Base-by-base conservation (phyloP, 2,113 vertebrate genomes). In the Turdus rufiventris region DNA sequence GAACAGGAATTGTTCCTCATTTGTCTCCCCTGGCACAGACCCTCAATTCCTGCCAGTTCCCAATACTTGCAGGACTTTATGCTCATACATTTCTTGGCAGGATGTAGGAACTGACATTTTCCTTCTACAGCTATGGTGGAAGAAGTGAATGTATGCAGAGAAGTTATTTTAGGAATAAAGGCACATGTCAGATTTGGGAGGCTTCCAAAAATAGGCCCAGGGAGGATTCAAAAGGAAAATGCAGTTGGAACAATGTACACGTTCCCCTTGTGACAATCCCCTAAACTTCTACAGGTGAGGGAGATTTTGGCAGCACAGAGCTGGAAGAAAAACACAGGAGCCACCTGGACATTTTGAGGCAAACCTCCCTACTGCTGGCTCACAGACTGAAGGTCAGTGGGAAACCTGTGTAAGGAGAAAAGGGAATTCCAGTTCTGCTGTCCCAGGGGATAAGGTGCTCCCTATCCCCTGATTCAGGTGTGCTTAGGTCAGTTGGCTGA, bases 381-480 rank as follows among this genome's bases (percentile, higher is more conserved):
- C 48, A 92, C 86, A 91, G 77, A 24, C 57, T 97, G 86, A 93
- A 97, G 97, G 98, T 98, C 10, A 34, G 70, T 72, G 20, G 56
- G 43, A 34, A 73, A 47, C 4, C 18, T 21, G 21, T 7, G 11
- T 18, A 76, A 33, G 0, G 8, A 89, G 72, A 23, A 71, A 83
- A 70, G 51, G 71, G 12, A 65, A 50, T 21, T 38, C 20, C 12
- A 10, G 5, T 60, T 53, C 50, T 53, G 8, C 61, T 82, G 4
- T 24, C 12, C 26, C 31, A 40, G 15, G 6, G 7, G 12, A 31
- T 71, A 82, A 66, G 24, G 4, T 70, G 51, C 6, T 54, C 18
- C 15, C 33, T 13, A 8, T 8, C 13, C 40, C 58, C 1, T 1
- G 18, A 17, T 24, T 38, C 68, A 45, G 60, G 14, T 60, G n/a